Base-by-base conservation (phyloP, 1,140 invertebrate genomes). In the Platyscapa corneri region DNA sequence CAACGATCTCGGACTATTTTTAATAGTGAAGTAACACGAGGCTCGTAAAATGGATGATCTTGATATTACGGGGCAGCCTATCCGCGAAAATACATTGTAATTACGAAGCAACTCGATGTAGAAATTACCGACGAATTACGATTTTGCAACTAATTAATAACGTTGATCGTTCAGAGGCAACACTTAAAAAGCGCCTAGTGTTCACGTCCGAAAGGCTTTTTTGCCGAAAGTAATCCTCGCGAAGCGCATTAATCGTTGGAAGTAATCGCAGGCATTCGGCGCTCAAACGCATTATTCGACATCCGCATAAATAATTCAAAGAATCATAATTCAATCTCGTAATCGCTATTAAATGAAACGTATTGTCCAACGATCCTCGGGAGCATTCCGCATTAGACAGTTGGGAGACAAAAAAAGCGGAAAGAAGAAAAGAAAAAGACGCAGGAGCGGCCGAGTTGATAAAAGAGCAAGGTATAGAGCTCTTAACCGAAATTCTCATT, bases 401-500 rank as follows among this genome's bases (percentile, higher is more conserved):
- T 14, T 2, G 16, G 1, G 34, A 7, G 67, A 37, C 34, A 46
- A 72, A 72, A 72, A 72, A 23, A 37, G 6, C 30, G 18, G 39
- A 34, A 65, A 32, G n/a, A 27, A 65, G 12, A 80, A 64, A 56
- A 42, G 0, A 72, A 74, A 32, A 56, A 53, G 3, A 60, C 12
- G 34, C 12, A 23, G 18, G 8, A 32, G n/a, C 64, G n/a, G n/a
- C n/a, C n/a, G 18, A 49, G 39, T 42, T 53, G 49, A 77, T 70
- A 84, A 78, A 70, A 75, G 34, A 60, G n/a, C 27, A 70, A 32
- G 49, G 10, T 12, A 42, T 42, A 64, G n/a, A n/a, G 67, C 27
- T 64, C 14, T 10, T 64, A 70, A 84, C n/a, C 32, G 32, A 79
- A 84, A 84, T 79, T 77, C 23, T 23, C 27, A 60, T 42, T 39